Evolutionary conservation across 2,888 invertebrate genomes (phyloP), one percentile per base, ranked within the genome.

Genomic region (Amphipoea lucens): DNA sequence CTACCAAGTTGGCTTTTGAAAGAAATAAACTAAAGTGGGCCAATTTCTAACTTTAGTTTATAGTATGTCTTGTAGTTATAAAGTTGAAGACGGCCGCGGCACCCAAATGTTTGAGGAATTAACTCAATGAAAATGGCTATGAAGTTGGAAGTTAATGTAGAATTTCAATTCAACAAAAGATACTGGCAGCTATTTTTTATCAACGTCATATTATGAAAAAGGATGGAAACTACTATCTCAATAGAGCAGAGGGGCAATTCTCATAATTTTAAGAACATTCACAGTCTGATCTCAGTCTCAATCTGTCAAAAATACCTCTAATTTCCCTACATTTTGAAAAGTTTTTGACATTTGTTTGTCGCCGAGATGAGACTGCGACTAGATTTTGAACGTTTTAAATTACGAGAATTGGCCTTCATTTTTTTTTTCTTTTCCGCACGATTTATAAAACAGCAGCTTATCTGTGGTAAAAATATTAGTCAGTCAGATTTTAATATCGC

Each of bases 21-120:
- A 75, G 45, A 65, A 82, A 79, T 72, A 75, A 78, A 84, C 14
- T 20, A 20, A 78, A 84, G 11, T 84, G 60, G 40, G 65, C 42
- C 73, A 84, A 66, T 74, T 74, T 79, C 20, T 42, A 36, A 65
- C 17, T 84, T 79, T 40, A 45, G 23, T 75, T 36, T 60, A 76
- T 76, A 74, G 74, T 20, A 62, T 54, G 36, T 71, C 62, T 62
- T 51, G 36, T 48, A 36, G 70, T 54, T n/a, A 68, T 67, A 68
- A 74, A 63, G 57, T 73, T 85, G n/a, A 68, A 71, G 54, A 45
- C 12, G 57, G 57, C 57, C 57, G 57, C 57, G 23, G 42, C 14
- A 76, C 1, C 9, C 14, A 73, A 82, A 69, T 60, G 68, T 40
- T 77, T 66, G 14, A 7, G 6, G 40, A 66, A 77, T 62, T 54